Evolutionary conservation across 2,113 vertebrate species (phyloP).

Genomic region (Boulengeromyrus knoepffleri): DNA sequence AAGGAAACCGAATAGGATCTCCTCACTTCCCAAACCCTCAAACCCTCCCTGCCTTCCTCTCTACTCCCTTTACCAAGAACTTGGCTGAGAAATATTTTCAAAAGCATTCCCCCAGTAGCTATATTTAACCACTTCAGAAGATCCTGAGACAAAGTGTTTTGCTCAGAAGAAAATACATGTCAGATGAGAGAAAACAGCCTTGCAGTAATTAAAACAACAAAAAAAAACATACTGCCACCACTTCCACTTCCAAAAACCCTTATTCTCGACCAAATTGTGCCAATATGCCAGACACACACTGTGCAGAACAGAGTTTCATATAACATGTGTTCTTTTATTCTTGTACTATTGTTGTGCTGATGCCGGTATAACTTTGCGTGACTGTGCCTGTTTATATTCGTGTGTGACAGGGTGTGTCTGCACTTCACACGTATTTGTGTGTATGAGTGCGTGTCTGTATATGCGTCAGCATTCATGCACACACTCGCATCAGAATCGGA

Average conservation of each 20-base stretch:
- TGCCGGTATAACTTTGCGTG: background rate
- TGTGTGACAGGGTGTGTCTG: background rate
- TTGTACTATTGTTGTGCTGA: background rate
- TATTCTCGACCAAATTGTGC: background rate
- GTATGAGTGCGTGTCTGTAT: background rate
- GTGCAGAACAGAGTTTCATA: background rate
- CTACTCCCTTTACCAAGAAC: background rate
- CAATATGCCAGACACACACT: background rate
- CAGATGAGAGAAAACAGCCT: background rate
- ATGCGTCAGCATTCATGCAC: background rate
- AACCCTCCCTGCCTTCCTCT: background rate
- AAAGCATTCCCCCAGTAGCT: constrained; percentile 15
- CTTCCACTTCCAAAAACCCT: background rate
- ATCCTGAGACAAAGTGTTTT: background rate
- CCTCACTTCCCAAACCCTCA: background rate
- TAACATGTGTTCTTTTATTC: background rate
- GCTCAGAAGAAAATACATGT: constrained; percentile 4
- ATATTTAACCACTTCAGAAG: constrained; percentile 15
- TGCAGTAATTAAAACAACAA: background rate
- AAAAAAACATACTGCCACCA: background rate
- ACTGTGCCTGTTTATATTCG: background rate
- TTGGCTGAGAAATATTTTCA: background rate
- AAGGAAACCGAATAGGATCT: background rate
- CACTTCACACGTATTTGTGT: background rate
- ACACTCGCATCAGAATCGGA: background rate